These are phyloP conservation scores for Nasua narica DNA, from an alignment of 2,797 vertebrate species.

Conservation along the genomic window DNA sequence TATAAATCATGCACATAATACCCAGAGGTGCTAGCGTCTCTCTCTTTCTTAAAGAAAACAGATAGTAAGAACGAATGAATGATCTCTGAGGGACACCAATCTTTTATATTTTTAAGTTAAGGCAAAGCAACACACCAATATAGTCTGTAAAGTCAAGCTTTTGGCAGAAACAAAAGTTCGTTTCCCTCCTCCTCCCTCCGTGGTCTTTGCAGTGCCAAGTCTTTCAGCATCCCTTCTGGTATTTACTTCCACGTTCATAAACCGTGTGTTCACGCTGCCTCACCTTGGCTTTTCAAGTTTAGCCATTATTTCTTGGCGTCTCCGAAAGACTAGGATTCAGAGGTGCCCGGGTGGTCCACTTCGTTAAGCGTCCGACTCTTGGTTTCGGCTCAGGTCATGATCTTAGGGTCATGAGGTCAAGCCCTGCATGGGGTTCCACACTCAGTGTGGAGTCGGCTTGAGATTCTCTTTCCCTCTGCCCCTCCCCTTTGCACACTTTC, in stretches of 20 bases:
- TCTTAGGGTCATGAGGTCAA: background rate
- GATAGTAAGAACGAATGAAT: background rate
- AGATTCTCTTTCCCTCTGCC: background rate
- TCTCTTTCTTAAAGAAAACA: background rate
- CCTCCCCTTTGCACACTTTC: background rate
- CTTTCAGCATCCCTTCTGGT: background rate
- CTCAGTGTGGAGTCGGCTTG: background rate
- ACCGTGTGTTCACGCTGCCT: background rate
- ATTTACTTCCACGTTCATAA: background rate
- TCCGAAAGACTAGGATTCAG: background rate
- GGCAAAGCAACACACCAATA: background rate
- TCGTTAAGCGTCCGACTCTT: background rate
- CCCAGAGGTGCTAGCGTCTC: background rate
- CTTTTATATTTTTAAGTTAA: background rate
- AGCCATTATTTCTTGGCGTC: background rate
- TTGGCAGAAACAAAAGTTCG: background rate
- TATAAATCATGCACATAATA: background rate
- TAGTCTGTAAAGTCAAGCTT: constrained; percentile 23
- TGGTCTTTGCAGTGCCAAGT: background rate
- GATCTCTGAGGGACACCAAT: background rate
- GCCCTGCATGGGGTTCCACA: rapidly evolving
- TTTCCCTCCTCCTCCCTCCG: background rate
- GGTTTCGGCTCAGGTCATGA: background rate
- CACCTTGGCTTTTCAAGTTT: background rate
- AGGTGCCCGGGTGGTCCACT: background rate